Evolutionary conservation across 2,888 invertebrate species (phyloP).

Genomic region (Ichneumoninae sp.): DNA sequence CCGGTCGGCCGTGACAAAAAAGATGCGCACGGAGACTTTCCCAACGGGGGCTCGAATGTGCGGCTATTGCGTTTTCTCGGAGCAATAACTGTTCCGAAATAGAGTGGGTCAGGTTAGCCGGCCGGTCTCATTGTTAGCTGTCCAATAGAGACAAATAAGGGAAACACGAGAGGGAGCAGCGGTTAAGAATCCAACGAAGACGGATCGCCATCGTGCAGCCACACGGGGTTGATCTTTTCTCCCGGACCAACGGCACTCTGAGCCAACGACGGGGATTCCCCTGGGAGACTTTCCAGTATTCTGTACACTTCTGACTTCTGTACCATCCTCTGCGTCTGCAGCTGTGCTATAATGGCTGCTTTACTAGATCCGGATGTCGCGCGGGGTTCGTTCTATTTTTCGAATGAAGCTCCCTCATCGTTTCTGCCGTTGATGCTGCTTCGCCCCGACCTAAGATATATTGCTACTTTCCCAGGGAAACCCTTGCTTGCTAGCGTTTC

Average conservation of each 20-base stretch:
- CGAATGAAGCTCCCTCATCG: constrained; percentile 14
- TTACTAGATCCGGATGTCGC: background rate
- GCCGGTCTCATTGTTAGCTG: constrained; percentile 70
- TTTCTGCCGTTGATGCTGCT: constrained; percentile 8
- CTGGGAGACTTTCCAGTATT: constrained; percentile 45
- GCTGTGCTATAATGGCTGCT: constrained; percentile 18
- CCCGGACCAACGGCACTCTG: constrained; percentile 55
- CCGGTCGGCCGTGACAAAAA: constrained; percentile 43
- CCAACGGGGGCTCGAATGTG: constrained; percentile 1
- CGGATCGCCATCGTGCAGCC: constrained; percentile 73
- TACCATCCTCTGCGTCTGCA: constrained; percentile 18
- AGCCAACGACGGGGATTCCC: constrained; percentile 50
- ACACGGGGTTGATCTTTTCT: constrained; percentile 63
- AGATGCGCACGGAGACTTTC: constrained; percentile 44
- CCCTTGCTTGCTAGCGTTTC: constrained; percentile 10
- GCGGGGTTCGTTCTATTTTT: constrained; percentile 32
- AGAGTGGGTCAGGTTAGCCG: constrained; percentile 51
- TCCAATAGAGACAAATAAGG: constrained; percentile 78
- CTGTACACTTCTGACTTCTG: constrained; percentile 29
- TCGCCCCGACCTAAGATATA: constrained; percentile 53
- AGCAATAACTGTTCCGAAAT: constrained; percentile 45
- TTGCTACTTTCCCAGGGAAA: constrained; percentile 31
- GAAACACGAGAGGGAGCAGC: constrained; percentile 73
- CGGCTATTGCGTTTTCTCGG: constrained; percentile 14
- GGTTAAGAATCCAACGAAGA: constrained; percentile 77